Evolutionary conservation across 2,113 vertebrate species (phyloP), one percentile per base, ranked within the genome.

Genomic region (Prunella himalayana): DNA sequence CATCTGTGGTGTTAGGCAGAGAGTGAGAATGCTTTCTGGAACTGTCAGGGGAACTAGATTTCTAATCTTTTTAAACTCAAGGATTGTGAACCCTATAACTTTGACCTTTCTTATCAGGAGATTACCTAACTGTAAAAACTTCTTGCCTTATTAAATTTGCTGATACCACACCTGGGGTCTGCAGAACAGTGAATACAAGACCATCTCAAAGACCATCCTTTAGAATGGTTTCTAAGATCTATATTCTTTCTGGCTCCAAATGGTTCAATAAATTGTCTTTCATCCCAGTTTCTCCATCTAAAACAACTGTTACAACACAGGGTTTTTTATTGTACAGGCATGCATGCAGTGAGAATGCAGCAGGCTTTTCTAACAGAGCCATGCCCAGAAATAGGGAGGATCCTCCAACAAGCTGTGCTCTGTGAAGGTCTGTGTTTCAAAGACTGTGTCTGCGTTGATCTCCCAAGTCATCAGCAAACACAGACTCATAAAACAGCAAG

Each of bases 11-110:
- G 47, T 60, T 50, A 91, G 73, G 78, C 69, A 87, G 44, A 69
- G 66, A 82, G 73, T 53, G 53, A 82, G 57, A 96, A 90, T 37
- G 12, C 18, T 91, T 85, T 84, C 83, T 92, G 81, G 86, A 94
- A 87, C 65, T 92, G 69, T 65, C 86, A 92, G 18, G 19, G 21
- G 45, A 60, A 68, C 73, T 79, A 76, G 33, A 79, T 61, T 71
- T 86, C 57, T 85, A 35, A 61, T 69, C 17, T 69, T 80, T 80
- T 88, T 77, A 61, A 89, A 70, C 41, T 24, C 6, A 3, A 73
- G 39, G 53, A 75, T 5, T 63, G 23, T 50, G 35, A 77, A 72
- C 39, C 22, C 16, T 80, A 3, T 37, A 85, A 86, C 49, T 82
- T 77, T 76, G 57, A 82, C 57, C 71, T 54, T n/a, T 39, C 16